Percentiles rank a stretch among this genome's conserved stretches.
phyloP scores from a whole-genome alignment of 2,797 vertebrate genomes.

The Acestrorhynchus altus region DNA sequence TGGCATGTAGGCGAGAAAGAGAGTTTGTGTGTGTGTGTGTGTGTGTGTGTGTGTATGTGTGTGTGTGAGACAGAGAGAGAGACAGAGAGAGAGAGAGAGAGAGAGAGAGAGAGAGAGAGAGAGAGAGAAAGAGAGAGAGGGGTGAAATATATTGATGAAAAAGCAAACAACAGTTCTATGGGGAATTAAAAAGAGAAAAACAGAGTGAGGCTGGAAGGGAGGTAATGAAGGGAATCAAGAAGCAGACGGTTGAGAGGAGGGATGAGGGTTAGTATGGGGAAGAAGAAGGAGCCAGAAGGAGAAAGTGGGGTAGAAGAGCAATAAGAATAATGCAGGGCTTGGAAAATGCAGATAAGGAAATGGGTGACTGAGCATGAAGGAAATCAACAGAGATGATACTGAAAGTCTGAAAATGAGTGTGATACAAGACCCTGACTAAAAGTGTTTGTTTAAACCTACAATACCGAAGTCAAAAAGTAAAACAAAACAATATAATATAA shows the following conservation, averaged over 20 bases:
- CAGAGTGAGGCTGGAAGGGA: slow-evolving; percentile 4
- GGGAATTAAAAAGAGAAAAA: slow-evolving; percentile 23
- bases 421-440: background rate
- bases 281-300: background rate
- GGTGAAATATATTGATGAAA: slow-evolving; percentile 14
- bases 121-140: slow-evolving; percentile 12
- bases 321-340: background rate
- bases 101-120: slow-evolving; percentile 27
- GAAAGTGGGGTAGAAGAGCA: background rate
- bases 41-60: too few species aligned
- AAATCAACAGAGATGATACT: background rate
- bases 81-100: slow-evolving; percentile 13
- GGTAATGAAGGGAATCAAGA: slow-evolving; percentile 21
- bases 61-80: too few species aligned
- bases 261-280: background rate
- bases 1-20: slow-evolving; percentile 27
- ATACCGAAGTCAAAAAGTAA: background rate
- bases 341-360: background rate
- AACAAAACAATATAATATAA: too few species aligned
- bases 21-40: too few species aligned
- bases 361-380: background rate
- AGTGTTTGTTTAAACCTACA: background rate
- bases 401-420: background rate
- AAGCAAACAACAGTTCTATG: slow-evolving; percentile 8
- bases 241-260: background rate